These are phyloP conservation scores for Taurulus bubalis DNA, from an alignment of 2,113 vertebrate species.

Conservation along the genomic window DNA sequence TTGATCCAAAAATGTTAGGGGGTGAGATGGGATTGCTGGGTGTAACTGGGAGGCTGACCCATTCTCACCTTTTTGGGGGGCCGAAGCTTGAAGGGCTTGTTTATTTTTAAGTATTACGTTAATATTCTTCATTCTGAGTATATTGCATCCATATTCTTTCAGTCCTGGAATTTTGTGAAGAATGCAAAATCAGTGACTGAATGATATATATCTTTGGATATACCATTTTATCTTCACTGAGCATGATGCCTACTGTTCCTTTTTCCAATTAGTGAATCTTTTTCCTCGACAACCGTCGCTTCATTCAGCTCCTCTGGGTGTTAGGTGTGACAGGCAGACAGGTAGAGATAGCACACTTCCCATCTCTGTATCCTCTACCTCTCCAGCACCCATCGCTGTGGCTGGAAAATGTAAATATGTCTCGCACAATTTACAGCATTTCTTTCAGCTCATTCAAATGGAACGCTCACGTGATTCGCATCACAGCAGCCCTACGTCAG, in stretches of 20 bases:
- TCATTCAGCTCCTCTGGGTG: constrained; percentile 24
- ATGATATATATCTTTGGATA: neutral
- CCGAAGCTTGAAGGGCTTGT: neutral
- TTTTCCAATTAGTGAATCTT: neutral
- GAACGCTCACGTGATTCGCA: constrained; percentile 18
- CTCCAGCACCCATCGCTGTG: neutral
- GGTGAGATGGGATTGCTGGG: no score
- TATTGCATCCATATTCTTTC: neutral
- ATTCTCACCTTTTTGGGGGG: neutral
- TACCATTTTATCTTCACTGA: neutral
- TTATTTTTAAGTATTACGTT: neutral
- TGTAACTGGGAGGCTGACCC: neutral
- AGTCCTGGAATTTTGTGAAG: neutral
- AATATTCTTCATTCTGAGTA: neutral
- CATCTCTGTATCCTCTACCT: constrained; percentile 17
- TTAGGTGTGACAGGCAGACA: constrained; percentile 11
- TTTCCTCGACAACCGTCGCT: constrained; percentile 8
- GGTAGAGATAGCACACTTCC: constrained; percentile 1
- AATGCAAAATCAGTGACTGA: no score
- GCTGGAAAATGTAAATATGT: constrained; percentile 11
- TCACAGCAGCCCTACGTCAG: constrained; percentile 7
- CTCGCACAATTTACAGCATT: neutral
- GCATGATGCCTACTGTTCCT: neutral
- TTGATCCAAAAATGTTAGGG: neutral
- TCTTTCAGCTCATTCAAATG: neutral